Percentiles rank a stretch among this genome's conserved stretches.
These are phyloP conservation scores for Coregonus sp. DNA, from an alignment of 2,797 vertebrate species.

Conservation along the genomic window DNA sequence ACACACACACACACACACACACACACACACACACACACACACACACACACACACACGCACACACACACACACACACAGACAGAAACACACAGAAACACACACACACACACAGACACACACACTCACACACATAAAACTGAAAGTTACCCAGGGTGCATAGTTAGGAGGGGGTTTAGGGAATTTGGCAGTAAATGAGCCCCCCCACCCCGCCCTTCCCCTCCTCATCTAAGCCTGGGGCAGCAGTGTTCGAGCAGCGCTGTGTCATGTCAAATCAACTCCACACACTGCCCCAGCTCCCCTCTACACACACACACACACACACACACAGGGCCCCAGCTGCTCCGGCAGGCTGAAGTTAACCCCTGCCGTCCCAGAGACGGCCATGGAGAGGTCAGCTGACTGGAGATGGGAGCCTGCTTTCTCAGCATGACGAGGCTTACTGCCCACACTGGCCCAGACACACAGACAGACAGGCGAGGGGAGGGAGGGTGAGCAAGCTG, in stretches of 20 bases:
- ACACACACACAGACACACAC: constrained; percentile 33
- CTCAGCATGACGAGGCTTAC: constrained; percentile 39
- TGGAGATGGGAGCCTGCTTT: background rate
- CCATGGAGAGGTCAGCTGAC: constrained; percentile 42
- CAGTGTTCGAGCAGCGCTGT: constrained; percentile 16
- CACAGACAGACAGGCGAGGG: constrained; percentile 7
- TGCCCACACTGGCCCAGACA: constrained; percentile 24
- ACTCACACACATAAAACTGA: constrained; percentile 33
- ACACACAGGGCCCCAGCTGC: constrained; percentile 36
- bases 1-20: constrained; percentile 12
- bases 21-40: background rate
- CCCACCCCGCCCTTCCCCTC: background rate
- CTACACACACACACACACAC: background rate
- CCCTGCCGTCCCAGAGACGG: constrained; percentile 1
- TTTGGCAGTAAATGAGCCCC: constrained; percentile 12
- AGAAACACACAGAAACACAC: background rate
- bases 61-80: constrained; percentile 26
- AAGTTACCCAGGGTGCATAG: background rate
- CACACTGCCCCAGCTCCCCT: background rate
- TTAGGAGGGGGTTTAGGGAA: background rate
- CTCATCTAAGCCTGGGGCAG: constrained; percentile 8
- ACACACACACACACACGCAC: constrained; percentile 28
- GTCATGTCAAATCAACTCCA: constrained; percentile 23
- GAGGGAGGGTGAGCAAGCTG: constrained; percentile 19
- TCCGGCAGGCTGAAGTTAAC: constrained; percentile 7